phyloP scores from a whole-genome alignment of 2,888 invertebrate species.

The Copidosoma aretas region DNA sequence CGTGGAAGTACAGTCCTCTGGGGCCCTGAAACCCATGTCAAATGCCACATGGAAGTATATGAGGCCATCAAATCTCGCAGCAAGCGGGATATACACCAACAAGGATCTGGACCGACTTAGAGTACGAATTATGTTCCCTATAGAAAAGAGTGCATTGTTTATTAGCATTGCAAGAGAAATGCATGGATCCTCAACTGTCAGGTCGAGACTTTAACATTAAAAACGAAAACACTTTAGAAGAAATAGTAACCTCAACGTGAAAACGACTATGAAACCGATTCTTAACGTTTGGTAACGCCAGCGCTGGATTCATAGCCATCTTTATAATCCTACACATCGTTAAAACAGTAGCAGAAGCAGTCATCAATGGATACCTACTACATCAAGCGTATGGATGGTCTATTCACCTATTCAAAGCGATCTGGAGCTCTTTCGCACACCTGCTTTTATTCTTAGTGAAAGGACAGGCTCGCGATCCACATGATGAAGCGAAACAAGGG shows the following conservation, averaged over 20 bases:
- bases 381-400: no score
- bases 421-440: no score
- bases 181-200: neutral
- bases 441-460: no score
- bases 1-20: no score
- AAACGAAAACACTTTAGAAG: neutral
- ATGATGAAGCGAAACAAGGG: no score
- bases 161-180: neutral
- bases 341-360: neutral
- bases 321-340: neutral
- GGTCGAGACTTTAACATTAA: neutral
- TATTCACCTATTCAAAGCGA: no score
- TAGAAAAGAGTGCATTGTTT: neutral
- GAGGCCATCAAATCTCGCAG: no score
- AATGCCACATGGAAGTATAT: no score
- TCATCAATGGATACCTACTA: no score
- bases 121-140: slow-evolving; percentile 7
- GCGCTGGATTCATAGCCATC: neutral
- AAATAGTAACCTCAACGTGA: neutral
- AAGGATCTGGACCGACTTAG: neutral
- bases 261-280: neutral
- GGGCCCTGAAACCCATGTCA: no score
- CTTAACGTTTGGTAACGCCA: neutral
- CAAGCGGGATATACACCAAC: no score
- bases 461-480: no score